Base-by-base conservation (phyloP, 2,888 invertebrate species). In the Tethea ocularis region DNA sequence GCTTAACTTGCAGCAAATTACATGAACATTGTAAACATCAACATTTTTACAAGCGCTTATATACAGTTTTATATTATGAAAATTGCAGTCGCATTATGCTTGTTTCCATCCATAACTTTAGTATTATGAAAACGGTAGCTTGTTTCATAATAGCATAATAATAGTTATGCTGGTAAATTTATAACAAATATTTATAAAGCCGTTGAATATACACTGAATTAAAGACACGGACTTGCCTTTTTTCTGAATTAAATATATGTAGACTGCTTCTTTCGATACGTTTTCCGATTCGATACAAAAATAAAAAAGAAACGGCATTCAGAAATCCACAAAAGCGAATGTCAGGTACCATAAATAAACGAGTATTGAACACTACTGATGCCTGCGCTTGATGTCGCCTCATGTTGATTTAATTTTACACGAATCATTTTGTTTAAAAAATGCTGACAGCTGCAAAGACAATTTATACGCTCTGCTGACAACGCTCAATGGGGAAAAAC, bases 341-440 rank as follows among this genome's bases (percentile, higher is more conserved):
- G n/a, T 38, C 6, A 38, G 38, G 6, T 38, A 38, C 1, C n/a
- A 38, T 38, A n/a, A 38, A 38, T 38, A 38, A 38, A 38, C n/a
- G 22, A 20, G 8, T 20, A 46, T 46, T 46, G 46, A 20, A 13
- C 3, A 54, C 26, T 36, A 33, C 20, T 20, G n/a, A n/a, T n/a
- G 20, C 33, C 22, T 54, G 54, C 8, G 33, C 36, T 17, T 54
- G 54, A 54, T 20, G 36, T 33, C 54, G 36, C 13, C 11, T 54
- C 13, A 17, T 33, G 33, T 17, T 53, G 33, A 33, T 54, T 33
- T 13, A 20, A 36, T 33, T 24, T 54, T 22, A 54, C 33, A 54
- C 54, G 54, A 54, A 36, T 54, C 33, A 54, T 54, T 53, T 53
- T 54, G 54, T 54, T 53, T 20, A 54, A 54, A 54, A 54, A 54